Percentiles rank a stretch among this genome's conserved stretches.
Conservation (phyloP, 2,113 vertebrate species). For the Ascaphus truei region DNA sequence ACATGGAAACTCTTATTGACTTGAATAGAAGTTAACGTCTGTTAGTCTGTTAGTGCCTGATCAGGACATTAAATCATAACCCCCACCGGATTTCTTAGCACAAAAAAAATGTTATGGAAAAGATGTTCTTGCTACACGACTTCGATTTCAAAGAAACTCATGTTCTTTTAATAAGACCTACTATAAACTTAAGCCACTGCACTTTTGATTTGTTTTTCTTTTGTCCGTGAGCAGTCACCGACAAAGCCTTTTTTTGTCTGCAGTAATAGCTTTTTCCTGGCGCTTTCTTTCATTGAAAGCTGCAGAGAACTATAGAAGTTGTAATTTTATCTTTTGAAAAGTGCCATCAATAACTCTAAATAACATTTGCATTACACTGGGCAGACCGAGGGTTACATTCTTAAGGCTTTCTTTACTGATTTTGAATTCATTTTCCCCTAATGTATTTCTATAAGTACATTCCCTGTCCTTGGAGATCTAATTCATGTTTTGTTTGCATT, state of each 20-base stretch:
- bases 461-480: background rate
- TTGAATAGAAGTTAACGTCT: too few species aligned
- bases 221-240: slow-evolving; percentile 11
- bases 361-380: slow-evolving; percentile 10
- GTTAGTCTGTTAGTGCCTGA: too few species aligned
- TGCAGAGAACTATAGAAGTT: background rate
- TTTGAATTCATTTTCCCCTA: background rate
- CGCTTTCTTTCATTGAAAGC: background rate
- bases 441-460: background rate
- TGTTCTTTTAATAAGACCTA: slow-evolving; percentile 3
- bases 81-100: background rate
- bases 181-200: slow-evolving; percentile 5
- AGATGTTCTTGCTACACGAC: background rate
- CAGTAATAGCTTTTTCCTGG: slow-evolving; percentile 17
- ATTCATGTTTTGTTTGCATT: background rate
- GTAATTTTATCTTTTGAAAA: slow-evolving; percentile 10
- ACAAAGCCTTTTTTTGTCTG: slow-evolving; percentile 28
- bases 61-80: too few species aligned
- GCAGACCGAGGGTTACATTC: background rate
- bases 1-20: too few species aligned
- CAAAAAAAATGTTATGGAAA: background rate
- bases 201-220: slow-evolving; percentile 20
- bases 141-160: slow-evolving; percentile 4
- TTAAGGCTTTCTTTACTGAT: background rate
- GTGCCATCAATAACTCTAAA: background rate